Base-by-base conservation (phyloP, 2,113 vertebrate species). In the Cyprinodon brontotheroides region DNA sequence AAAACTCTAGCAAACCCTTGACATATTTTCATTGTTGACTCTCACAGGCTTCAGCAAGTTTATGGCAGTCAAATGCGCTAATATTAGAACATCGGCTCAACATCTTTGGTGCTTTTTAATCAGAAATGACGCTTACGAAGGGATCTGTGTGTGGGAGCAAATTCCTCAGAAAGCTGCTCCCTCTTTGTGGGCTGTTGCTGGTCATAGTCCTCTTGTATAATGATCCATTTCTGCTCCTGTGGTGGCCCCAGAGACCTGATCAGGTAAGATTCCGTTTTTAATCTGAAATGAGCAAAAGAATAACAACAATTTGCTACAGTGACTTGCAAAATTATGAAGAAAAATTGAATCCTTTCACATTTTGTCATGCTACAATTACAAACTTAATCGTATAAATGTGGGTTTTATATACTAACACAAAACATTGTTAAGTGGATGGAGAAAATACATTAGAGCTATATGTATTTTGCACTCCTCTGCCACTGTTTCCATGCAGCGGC, bases 161-260 rank as follows among this genome's bases (percentile, higher is more conserved):
- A 37, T 37, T 53, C 47, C 11, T 65, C 64, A 68, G 22, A 48
- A 68, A 59, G 59, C 63, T 47, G 47, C 22, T 29, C 12, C n/a
- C 4, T 15, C 14, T 85, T 36, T 87, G 74, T 66, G 57, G 73
- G 50, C 3, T 80, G 15, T 1, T 82, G 39, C 14, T 3, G 0
- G 22, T 68, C 13, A 29, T 57, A 0, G 3, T 87, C 15, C 4
- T 86, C 0, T 38, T 87, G 57, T 77, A 53, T 48, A 14, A 36
- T n/a, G 79, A 84, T 61, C 81, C 77, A 11, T 84, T 74, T 78
- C 68, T 82, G 11, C 72, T 83, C 6, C 47, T 84, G 8, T 78
- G 82, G 82, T 77, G 82, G 84, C 76, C 68, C 60, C 72, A 72
- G 43, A 53, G 65, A 75, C 73, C 84, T 68, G 15, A 37, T 3